A percentile compares a stretch with the other conserved stretches of the same genome.
phyloP scores from a whole-genome alignment of 2,113 vertebrate genomes.

The Siniperca knerii region DNA sequence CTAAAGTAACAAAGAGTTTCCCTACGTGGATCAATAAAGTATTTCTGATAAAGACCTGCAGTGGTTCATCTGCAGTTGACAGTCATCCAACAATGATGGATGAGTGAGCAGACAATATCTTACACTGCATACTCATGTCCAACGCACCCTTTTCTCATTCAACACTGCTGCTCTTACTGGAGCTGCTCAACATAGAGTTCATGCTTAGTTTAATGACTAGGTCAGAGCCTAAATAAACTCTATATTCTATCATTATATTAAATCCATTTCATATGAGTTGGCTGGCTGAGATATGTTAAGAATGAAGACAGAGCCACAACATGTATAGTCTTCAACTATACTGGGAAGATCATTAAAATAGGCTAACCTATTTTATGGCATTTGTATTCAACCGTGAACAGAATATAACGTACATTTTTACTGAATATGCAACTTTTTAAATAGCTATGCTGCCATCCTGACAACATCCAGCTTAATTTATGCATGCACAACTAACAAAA shows the following conservation, averaged over 20 bases:
- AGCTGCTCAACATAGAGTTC: not conserved
- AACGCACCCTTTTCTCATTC: not conserved
- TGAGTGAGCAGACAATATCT: not conserved
- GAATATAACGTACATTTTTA: not conserved
- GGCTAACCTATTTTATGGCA: not conserved
- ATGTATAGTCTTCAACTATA: not conserved
- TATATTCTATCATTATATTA: not conserved
- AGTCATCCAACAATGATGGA: not conserved
- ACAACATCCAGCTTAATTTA: not conserved
- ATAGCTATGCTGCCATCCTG: not conserved
- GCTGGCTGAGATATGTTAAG: slow-evolving; percentile 1
- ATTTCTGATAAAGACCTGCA: too few species aligned
- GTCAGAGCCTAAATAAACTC: not conserved
- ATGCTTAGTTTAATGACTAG: not conserved
- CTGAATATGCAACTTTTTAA: not conserved
- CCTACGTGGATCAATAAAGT: too few species aligned
- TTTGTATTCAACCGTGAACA: not conserved
- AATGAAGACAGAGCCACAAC: not conserved
- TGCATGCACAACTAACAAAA: not conserved
- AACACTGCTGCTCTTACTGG: not conserved
- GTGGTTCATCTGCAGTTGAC: not conserved
- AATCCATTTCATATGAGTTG: not conserved
- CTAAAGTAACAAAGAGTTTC: too few species aligned
- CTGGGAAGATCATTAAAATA: not conserved
- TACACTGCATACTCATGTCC: not conserved